These are phyloP conservation scores for Myiagra hebetior DNA, from an alignment of 2,113 vertebrate genomes.

Conservation along the genomic window DNA sequence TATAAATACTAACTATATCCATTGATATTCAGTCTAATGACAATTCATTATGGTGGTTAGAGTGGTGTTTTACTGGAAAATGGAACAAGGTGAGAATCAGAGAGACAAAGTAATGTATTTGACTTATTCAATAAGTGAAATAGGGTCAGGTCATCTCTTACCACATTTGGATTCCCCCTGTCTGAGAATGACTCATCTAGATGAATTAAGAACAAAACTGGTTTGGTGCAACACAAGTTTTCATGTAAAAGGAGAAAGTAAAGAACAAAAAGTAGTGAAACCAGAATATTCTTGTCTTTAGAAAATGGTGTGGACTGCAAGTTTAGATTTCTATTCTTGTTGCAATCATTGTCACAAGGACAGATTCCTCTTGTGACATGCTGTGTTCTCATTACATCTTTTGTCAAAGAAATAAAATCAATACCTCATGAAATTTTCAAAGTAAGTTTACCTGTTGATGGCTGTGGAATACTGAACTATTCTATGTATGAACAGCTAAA, in stretches of 20 bases:
- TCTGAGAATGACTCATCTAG: neutral
- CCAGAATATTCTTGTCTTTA: neutral
- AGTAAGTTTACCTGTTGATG: neutral
- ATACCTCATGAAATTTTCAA: constrained; percentile 29
- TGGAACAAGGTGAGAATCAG: neutral
- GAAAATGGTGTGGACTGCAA: neutral
- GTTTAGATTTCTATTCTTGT: neutral
- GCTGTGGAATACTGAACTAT: neutral
- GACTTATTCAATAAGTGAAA: neutral
- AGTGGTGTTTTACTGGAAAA: neutral
- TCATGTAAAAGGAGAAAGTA: neutral
- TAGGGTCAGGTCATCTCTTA: neutral
- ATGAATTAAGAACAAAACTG: neutral
- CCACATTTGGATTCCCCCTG: neutral
- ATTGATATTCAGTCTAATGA: neutral
- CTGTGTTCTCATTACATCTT: neutral
- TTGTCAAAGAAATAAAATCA: constrained; percentile 20
- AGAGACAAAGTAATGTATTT: neutral
- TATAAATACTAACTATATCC: neutral
- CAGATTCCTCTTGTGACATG: neutral
- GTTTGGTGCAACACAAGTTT: neutral
- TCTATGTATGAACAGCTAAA: neutral
- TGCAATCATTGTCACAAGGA: neutral
- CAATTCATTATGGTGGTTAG: rapidly evolving
- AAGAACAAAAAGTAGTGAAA: neutral